Conservation (phyloP, 2,797 vertebrate species). For the Bucorvus abyssinicus region DNA sequence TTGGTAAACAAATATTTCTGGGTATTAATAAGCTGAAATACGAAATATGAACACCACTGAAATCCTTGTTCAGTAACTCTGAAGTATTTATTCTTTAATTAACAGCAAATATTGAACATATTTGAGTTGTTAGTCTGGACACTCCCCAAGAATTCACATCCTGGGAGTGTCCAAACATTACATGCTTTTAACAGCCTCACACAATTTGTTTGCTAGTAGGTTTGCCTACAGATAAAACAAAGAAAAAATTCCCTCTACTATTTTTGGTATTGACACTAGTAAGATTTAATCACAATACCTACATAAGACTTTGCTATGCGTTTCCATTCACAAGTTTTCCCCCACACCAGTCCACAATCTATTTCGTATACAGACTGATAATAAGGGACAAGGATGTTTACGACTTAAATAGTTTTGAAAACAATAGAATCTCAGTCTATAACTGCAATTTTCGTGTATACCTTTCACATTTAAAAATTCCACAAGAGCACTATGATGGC, state of each 20-base stretch:
- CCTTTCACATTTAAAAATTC: neutral
- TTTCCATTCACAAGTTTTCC: neutral
- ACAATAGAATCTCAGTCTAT: neutral
- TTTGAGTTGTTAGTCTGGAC: neutral
- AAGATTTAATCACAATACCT: neutral
- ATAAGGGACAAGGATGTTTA: neutral
- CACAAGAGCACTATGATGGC: neutral
- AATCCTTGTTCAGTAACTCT: neutral
- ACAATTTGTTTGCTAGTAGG: neutral
- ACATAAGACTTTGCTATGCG: neutral
- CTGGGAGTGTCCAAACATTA: neutral
- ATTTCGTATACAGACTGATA: fast-evolving
- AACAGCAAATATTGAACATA: neutral
- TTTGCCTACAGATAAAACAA: neutral
- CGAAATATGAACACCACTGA: neutral
- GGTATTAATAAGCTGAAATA: neutral
- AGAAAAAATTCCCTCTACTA: neutral
- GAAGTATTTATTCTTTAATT: neutral
- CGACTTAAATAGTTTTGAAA: neutral
- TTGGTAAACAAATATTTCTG: neutral
- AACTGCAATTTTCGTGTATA: neutral
- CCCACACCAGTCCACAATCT: neutral
- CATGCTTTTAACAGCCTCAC: neutral
- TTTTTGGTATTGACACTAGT: neutral
- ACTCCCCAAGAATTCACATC: neutral